These are phyloP conservation scores for Desoria tigrina DNA, from an alignment of 2,888 invertebrate genomes.

Conservation along the genomic window DNA sequence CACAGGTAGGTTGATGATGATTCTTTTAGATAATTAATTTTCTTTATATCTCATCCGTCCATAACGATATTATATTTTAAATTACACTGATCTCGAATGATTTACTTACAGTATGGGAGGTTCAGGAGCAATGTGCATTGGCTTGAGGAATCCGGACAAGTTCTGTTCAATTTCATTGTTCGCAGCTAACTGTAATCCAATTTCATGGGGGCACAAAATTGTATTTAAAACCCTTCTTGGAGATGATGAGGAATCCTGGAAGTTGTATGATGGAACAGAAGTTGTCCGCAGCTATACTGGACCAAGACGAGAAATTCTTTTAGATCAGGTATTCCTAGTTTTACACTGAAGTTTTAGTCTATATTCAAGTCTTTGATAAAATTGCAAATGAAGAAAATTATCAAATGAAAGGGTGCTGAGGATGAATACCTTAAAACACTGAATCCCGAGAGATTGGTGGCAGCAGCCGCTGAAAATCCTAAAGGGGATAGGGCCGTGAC, in stretches of 20 bases:
- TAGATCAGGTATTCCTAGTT: conserved; percentile 24
- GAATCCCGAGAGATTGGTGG: conserved; percentile 33
- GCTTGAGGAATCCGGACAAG: conserved; percentile 28
- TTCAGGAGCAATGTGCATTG: conserved; percentile 24
- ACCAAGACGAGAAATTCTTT: conserved; percentile 75
- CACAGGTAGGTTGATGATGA: conserved; percentile 28
- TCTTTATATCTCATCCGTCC: no score
- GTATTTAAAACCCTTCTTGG: conserved; percentile 81
- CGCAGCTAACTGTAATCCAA: conserved; percentile 90
- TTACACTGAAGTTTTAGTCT: neutral
- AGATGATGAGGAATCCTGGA: conserved; percentile 61
- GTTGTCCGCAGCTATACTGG: conserved; percentile 80
- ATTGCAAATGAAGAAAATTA: no score
- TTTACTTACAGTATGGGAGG: conserved; percentile 32
- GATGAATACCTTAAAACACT: conserved; percentile 35
- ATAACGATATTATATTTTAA: neutral
- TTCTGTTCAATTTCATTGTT: conserved; percentile 76
- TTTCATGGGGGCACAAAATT: conserved; percentile 78
- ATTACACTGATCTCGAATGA: neutral
- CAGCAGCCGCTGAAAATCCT: conserved; percentile 33
- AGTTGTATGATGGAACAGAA: conserved; percentile 84
- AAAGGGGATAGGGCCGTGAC: conserved; percentile 34
- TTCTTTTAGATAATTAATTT: no score
- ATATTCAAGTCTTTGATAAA: neutral
- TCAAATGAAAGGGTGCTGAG: conserved; percentile 27